phyloP scores from a whole-genome alignment of 2,113 vertebrate species.

The Pollachius pollachius region DNA sequence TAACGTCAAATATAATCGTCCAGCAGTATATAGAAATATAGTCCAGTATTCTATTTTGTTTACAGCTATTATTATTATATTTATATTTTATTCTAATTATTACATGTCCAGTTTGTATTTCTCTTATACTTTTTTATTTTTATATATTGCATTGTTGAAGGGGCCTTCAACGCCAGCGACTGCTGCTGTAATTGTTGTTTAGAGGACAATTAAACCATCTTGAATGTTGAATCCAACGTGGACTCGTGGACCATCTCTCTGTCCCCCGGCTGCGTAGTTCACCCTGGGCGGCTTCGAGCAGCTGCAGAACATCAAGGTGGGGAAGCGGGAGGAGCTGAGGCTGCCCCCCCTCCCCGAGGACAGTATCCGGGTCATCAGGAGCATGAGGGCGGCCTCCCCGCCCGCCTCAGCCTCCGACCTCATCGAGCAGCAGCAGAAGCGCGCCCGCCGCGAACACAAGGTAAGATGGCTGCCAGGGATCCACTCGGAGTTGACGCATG shows the following conservation, averaged over 20 bases:
- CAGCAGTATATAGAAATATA: too few relatives aligned
- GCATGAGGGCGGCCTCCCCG: conserved; percentile 93
- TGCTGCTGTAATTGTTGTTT: too few relatives aligned
- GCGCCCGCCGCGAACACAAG: conserved; percentile 93
- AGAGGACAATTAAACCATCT: too few relatives aligned
- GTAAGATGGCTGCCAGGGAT: conserved; percentile 50
- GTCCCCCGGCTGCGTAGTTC: conserved; percentile 72
- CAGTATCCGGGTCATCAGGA: conserved; percentile 93
- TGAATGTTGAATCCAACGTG: background rate
- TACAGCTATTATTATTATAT: too few relatives aligned
- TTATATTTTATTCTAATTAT: too few relatives aligned
- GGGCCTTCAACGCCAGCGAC: too few relatives aligned
- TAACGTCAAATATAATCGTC: too few relatives aligned
- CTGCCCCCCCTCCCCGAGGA: conserved; percentile 92
- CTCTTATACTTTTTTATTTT: too few relatives aligned
- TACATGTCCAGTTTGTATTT: too few relatives aligned
- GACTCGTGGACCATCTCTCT: background rate
- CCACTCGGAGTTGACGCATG: background rate
- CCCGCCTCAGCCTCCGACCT: conserved; percentile 95
- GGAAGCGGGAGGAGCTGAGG: conserved; percentile 80
- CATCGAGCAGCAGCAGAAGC: conserved; percentile 96
- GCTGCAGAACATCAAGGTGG: conserved; percentile 88
- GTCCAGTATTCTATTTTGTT: too few relatives aligned
- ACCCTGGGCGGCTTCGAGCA: conserved; percentile 95
- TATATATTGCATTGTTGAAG: too few relatives aligned